phyloP scores from a whole-genome alignment of 1,140 invertebrate species.

The Dreissena polymorpha region DNA sequence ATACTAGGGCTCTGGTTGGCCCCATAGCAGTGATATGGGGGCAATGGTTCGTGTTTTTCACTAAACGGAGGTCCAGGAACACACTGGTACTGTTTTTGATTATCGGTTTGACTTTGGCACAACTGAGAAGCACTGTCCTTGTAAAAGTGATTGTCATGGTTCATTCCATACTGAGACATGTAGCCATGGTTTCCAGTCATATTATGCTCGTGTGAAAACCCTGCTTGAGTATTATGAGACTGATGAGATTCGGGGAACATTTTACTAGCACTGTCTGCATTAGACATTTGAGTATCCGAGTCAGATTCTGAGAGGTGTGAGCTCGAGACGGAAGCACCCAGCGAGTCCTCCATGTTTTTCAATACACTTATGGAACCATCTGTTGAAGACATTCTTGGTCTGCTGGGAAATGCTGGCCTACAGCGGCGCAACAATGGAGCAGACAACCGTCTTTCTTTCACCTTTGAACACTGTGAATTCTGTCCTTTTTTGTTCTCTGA shows the following conservation, averaged over 20 bases:
- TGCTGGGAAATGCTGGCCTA: background rate
- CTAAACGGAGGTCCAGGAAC: constrained; percentile 48
- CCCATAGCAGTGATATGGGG: constrained; percentile 45
- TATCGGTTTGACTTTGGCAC: constrained; percentile 54
- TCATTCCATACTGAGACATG: constrained; percentile 28
- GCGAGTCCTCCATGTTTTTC: constrained; percentile 49
- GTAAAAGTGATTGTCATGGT: constrained; percentile 46
- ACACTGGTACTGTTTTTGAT: constrained; percentile 54
- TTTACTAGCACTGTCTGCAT: constrained; percentile 37
- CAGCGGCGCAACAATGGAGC: background rate
- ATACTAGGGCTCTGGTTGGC: constrained; percentile 46
- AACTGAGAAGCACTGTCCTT: constrained; percentile 43
- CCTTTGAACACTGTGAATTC: constrained; percentile 26
- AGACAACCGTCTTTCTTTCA: constrained; percentile 19
- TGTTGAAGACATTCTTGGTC: constrained; percentile 45
- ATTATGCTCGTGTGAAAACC: background rate
- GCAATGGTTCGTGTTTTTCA: constrained; percentile 49
- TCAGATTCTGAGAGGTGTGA: constrained; percentile 52
- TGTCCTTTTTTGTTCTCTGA: constrained; percentile 9
- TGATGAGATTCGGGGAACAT: constrained; percentile 49
- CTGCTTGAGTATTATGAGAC: constrained; percentile 40
- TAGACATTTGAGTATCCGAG: constrained; percentile 49
- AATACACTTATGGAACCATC: constrained; percentile 49
- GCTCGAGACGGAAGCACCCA: constrained; percentile 51
- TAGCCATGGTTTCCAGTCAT: constrained; percentile 27